Base-by-base conservation (phyloP, 2,888 invertebrate genomes). In the Dasypogon diadema region DNA sequence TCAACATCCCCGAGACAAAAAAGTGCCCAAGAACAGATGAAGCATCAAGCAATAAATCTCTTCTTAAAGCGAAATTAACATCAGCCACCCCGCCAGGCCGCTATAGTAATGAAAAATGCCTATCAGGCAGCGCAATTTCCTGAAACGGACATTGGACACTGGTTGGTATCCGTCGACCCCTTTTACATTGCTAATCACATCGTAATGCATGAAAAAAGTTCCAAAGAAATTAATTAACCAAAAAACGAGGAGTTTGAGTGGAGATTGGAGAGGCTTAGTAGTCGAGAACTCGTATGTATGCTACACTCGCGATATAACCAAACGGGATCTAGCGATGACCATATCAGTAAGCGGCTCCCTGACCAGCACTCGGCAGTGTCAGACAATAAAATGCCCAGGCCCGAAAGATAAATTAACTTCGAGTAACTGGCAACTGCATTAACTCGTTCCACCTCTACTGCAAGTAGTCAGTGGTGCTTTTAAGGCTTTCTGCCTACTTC, bases 161-260 rank as follows among this genome's bases (percentile, higher is more conserved):
- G 34, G 72, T 24, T 30, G 37, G 56, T 73, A n/a, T 6, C 34
- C 72, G 26, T 21, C 42, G 42, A 73, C 73, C 68, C 48, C 42
- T 42, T 56, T 56, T 73, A 30, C 46, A 30, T 58, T 46, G 60
- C 48, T 58, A 58, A 74, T 74, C 74, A 58, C 42, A 34, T 56
- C 55, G 21, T 37, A 24, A 22, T 34, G 8, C 46, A 22, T 6
- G 65, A 26, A 74, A 73, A 74, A 74, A 74, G 46, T 58, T 58
- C 42, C 21, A 18, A 74, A 58, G 74, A 74, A 74, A 74, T 74
- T 74, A 74, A 74, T 74, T 74, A 74, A 60, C 74, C 60, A 74
- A 74, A 70, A 74, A 74, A 74, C 74, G 30, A 74, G 58, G n/a
- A 51, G 30, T 24, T 16, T n/a, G 21, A 55, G 54, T 72, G 34